phyloP scores from a whole-genome alignment of 2,113 vertebrate genomes.

The Gnathonemus echidnorhynchus region DNA sequence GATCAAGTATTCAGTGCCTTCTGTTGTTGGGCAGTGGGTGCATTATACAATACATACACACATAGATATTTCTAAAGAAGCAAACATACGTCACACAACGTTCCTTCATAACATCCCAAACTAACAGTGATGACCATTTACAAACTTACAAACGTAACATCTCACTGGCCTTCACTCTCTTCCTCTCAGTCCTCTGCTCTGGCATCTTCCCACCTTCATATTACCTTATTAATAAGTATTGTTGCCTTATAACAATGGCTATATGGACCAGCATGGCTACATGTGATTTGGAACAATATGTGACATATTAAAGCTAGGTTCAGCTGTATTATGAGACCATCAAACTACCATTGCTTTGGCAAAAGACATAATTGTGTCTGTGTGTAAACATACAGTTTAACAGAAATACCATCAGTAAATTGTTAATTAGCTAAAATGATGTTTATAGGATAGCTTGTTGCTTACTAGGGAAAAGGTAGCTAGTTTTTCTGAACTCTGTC shows the following conservation, averaged over 20 bases:
- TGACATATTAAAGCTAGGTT: conserved; percentile 22
- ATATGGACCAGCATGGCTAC: conserved; percentile 35
- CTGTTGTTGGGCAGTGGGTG: neutral
- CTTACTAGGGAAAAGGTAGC: neutral
- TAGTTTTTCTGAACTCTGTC: neutral
- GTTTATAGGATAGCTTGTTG: neutral
- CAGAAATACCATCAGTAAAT: neutral
- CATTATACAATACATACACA: neutral
- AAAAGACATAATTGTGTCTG: neutral
- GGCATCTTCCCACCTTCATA: neutral
- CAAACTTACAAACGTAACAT: neutral
- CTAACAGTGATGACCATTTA: neutral
- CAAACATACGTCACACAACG: neutral
- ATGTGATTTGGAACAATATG: conserved; percentile 30
- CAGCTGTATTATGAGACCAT: conserved; percentile 34
- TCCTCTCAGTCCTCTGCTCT: neutral
- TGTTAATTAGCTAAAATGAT: neutral
- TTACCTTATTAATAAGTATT: neutral
- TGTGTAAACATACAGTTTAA: neutral
- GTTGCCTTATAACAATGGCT: neutral
- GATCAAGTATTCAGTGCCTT: neutral
- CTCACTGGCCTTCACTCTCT: neutral
- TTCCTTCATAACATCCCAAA: neutral
- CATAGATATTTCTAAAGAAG: neutral
- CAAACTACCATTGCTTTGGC: conserved; percentile 24